Evolutionary conservation across 2,888 invertebrate species (phyloP), one percentile per base, ranked within the genome.

Genomic region (Drosophila affinis): DNA sequence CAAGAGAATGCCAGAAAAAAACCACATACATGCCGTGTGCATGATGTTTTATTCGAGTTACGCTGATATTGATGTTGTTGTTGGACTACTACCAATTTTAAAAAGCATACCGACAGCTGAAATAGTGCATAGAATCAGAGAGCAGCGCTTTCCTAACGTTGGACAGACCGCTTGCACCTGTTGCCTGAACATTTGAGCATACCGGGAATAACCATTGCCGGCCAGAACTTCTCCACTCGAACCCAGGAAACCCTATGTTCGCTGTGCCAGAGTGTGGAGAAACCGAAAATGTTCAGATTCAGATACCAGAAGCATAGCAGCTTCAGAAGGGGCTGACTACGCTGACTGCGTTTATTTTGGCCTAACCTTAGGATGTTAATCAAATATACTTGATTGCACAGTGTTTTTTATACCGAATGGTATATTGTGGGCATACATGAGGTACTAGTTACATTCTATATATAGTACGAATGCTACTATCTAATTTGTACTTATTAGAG

Each of bases 401-500:
- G 14, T 39, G 14, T n/a, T 39, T 14, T 39, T 14, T 7, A 7
- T 7, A n/a, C 39, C 14, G 39, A n/a, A 7, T n/a, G n/a, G 39
- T n/a, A 9, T 9, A 7, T 14, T 9, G 24, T 9, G 9, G 9
- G n/a, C 21, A 14, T 14, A 48, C 1, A 48, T 7, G 7, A 27
- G n/a, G 3, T n/a, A 9, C 14, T 24, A n/a, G n/a, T 49, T n/a
- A n/a, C 48, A 52, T 27, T n/a, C n/a, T 21, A 9, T 69, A 17
- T 27, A 46, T 34, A 53, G 10, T 17, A 52, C 17, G 12, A 14
- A 39, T 21, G 21, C 10, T 14, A 57, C 18, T 56, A 27, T 12
- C n/a, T 53, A 62, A 52, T 72, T 71, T 71, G 71, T 72, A 71
- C 71, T 71, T 14, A 17, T 21, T 9, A 53, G 32, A 53, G 58